Percentiles rank a stretch among this genome's conserved stretches.
Evolutionary conservation across 2,113 vertebrate genomes (phyloP).

Genomic region (Pavo muticus): DNA sequence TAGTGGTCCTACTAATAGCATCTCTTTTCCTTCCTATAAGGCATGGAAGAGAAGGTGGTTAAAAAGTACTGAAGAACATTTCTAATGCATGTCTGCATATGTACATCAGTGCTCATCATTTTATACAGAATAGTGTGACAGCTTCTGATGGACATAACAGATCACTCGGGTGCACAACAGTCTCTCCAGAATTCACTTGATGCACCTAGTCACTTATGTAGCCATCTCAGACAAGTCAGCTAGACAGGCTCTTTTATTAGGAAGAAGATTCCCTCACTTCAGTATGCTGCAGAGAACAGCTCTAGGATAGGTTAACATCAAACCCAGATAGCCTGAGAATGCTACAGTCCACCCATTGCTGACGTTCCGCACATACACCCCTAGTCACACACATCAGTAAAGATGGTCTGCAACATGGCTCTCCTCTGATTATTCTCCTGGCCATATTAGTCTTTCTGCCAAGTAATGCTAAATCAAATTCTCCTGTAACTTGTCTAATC

Average conservation of each 20-base stretch:
- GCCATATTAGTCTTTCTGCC: background rate
- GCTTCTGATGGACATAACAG: background rate
- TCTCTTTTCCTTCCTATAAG: slow-evolving; percentile 76
- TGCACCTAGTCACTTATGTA: background rate
- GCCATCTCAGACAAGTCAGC: background rate
- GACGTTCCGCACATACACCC: background rate
- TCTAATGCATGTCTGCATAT: slow-evolving; percentile 5
- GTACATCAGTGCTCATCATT: background rate
- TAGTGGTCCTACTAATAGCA: slow-evolving; percentile 59
- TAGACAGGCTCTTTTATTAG: background rate
- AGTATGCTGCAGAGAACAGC: background rate
- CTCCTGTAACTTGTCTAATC: background rate
- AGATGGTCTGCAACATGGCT: background rate
- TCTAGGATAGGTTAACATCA: background rate
- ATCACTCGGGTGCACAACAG: background rate
- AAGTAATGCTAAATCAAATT: background rate
- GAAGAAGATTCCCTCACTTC: background rate
- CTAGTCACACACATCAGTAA: background rate
- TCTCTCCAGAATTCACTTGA: background rate
- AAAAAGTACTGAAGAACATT: slow-evolving; percentile 23
- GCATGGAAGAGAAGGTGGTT: slow-evolving; percentile 39
- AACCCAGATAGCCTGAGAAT: background rate
- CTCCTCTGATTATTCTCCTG: background rate
- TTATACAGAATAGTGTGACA: background rate
- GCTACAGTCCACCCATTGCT: background rate